Evolutionary conservation across 2,888 invertebrate genomes (phyloP).

Genomic region (Pseudoips prasinana): DNA sequence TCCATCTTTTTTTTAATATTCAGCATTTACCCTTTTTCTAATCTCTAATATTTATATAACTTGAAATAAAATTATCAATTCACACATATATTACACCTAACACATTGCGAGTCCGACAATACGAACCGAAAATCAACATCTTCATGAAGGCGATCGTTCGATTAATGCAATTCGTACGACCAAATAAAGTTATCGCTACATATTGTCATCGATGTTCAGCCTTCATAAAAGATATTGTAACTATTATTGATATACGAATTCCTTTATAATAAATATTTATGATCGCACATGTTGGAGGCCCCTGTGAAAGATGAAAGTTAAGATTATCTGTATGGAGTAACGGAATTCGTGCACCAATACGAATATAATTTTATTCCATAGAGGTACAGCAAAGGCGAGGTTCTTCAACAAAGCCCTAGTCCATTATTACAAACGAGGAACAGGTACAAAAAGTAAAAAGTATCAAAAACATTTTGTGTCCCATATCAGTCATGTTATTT

Average conservation of each 20-base stretch:
- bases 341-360: slow-evolving; percentile 58
- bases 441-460: slow-evolving; percentile 73
- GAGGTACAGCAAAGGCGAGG: slow-evolving; percentile 62
- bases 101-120: slow-evolving; percentile 37
- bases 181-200: slow-evolving; percentile 53
- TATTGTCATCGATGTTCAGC: slow-evolving; percentile 61
- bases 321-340: slow-evolving; percentile 27
- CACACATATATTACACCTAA: slow-evolving; percentile 31
- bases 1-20: slow-evolving; percentile 27
- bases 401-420: slow-evolving; percentile 56
- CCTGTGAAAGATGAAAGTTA: slow-evolving; percentile 26
- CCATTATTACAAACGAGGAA: slow-evolving; percentile 64
- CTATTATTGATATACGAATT: slow-evolving; percentile 54
- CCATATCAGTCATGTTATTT: slow-evolving; percentile 79
- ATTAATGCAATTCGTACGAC: slow-evolving; percentile 39
- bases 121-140: slow-evolving; percentile 38
- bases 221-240: slow-evolving; percentile 47
- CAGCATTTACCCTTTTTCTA: slow-evolving; percentile 26
- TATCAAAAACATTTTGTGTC: slow-evolving; percentile 80
- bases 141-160: slow-evolving; percentile 42
- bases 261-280: slow-evolving; percentile 32
- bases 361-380: slow-evolving; percentile 39
- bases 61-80: slow-evolving; percentile 25
- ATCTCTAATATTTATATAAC: slow-evolving; percentile 26
- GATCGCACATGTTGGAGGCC: slow-evolving; percentile 16